phyloP scores from a whole-genome alignment of 1,140 invertebrate species.

The Paraescarpia echinospica region DNA sequence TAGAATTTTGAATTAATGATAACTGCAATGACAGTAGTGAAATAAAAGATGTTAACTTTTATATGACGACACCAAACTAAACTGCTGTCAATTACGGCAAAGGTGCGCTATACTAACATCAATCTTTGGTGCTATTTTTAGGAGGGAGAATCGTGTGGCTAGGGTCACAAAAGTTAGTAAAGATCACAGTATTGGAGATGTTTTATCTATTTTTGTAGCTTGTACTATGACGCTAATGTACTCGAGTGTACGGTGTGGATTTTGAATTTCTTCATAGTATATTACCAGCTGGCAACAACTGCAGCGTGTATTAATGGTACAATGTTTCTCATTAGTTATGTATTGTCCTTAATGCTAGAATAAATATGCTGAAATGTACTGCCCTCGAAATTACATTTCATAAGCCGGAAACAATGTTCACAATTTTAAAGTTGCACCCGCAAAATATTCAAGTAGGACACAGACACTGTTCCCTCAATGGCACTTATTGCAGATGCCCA shows the following conservation, averaged over 20 bases:
- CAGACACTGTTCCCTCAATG: too few species aligned
- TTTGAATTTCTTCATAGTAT: not conserved
- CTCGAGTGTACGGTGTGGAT: not conserved
- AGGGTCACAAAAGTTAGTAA: not conserved
- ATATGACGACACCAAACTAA: not conserved
- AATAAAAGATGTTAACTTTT: not conserved
- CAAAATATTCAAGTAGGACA: too few species aligned
- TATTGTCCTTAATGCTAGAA: too few species aligned
- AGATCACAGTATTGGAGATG: not conserved
- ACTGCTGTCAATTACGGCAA: not conserved
- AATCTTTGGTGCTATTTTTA: not conserved
- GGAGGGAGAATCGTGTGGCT: not conserved
- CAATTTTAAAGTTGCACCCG: too few species aligned
- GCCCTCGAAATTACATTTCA: too few species aligned
- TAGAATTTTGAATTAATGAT: too few species aligned
- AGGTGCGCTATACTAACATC: not conserved
- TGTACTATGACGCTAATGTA: not conserved
- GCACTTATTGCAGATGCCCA: too few species aligned
- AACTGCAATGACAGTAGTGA: not conserved
- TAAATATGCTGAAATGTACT: too few species aligned
- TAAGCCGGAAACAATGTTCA: too few species aligned
- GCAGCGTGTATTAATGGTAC: not conserved
- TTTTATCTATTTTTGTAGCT: not conserved
- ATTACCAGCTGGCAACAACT: not conserved
- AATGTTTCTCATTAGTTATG: not conserved